A percentile compares a stretch with the other conserved stretches of the same genome.
Evolutionary conservation across 2,888 invertebrate genomes (phyloP).

Genomic region (Athetis lepigone): DNA sequence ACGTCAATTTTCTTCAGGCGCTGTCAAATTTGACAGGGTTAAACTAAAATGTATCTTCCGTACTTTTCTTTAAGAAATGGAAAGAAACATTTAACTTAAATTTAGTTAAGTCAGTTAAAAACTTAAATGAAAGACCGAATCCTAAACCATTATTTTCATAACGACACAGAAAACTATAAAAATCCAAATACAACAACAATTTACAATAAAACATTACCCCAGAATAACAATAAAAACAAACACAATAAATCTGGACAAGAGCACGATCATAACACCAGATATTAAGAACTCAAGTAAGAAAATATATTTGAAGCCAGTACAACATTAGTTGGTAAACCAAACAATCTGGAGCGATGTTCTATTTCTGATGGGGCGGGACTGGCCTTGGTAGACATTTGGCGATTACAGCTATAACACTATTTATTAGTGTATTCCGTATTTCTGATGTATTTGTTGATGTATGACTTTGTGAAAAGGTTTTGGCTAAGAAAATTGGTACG

Average conservation of each 20-base stretch:
- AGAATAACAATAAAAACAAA: too few species aligned
- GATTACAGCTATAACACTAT: constrained; percentile 68
- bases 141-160: not conserved
- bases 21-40: too few species aligned
- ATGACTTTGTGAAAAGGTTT: constrained; percentile 17
- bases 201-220: not conserved
- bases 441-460: constrained; percentile 36
- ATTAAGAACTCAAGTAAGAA: constrained; percentile 30
- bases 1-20: too few species aligned
- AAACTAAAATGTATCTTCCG: too few species aligned
- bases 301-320: constrained; percentile 25
- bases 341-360: constrained; percentile 69
- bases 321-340: constrained; percentile 65
- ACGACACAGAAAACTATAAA: too few species aligned
- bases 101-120: too few species aligned
- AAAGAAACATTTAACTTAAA: too few species aligned
- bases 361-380: constrained; percentile 73
- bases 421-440: constrained; percentile 52
- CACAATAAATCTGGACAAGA: constrained; percentile 1
- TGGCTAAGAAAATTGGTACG: constrained; percentile 1
- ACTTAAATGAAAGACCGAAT: not conserved
- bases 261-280: constrained; percentile 6
- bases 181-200: not conserved
- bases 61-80: too few species aligned
- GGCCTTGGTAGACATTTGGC: constrained; percentile 77